These are phyloP conservation scores for Channa maculata DNA, from an alignment of 2,113 vertebrate species.

Conservation along the genomic window DNA sequence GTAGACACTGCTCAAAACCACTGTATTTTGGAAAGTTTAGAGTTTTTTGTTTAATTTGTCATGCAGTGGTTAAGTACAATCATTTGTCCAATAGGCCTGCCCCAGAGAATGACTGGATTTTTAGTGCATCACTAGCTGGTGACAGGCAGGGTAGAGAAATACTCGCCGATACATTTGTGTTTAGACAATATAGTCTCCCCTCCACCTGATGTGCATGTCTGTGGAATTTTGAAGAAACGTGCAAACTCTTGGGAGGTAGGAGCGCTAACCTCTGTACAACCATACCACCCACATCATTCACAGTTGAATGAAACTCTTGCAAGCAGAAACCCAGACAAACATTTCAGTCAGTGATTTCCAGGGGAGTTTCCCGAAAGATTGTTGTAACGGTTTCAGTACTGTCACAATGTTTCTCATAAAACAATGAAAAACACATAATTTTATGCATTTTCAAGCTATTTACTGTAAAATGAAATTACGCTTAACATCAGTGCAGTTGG, in stretches of 20 bases:
- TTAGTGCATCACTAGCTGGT: background rate
- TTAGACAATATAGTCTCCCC: background rate
- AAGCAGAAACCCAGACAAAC: conserved; percentile 2
- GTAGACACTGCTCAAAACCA: background rate
- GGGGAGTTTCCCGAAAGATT: conserved; percentile 45
- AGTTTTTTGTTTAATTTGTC: background rate
- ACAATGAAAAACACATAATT: conserved; percentile 35
- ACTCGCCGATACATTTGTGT: background rate
- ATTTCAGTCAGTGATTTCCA: conserved; percentile 22
- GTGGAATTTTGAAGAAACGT: conserved; percentile 50
- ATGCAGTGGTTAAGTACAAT: background rate
- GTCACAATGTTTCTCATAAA: conserved; percentile 31
- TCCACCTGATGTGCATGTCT: conserved; percentile 36
- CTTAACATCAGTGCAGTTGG: conserved; percentile 42
- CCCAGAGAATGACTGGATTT: background rate
- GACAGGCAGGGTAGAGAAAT: background rate
- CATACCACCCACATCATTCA: conserved; percentile 54
- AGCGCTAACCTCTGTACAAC: conserved; percentile 52
- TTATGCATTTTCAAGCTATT: conserved; percentile 38
- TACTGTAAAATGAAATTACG: conserved; percentile 51
- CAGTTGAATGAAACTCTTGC: conserved; percentile 30
- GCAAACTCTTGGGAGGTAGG: conserved; percentile 49
- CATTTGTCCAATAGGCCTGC: background rate
- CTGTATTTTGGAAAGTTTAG: no score
- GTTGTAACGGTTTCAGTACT: conserved; percentile 22